Conservation (phyloP, 2,888 invertebrate species). For the Malachius bipustulatus region DNA sequence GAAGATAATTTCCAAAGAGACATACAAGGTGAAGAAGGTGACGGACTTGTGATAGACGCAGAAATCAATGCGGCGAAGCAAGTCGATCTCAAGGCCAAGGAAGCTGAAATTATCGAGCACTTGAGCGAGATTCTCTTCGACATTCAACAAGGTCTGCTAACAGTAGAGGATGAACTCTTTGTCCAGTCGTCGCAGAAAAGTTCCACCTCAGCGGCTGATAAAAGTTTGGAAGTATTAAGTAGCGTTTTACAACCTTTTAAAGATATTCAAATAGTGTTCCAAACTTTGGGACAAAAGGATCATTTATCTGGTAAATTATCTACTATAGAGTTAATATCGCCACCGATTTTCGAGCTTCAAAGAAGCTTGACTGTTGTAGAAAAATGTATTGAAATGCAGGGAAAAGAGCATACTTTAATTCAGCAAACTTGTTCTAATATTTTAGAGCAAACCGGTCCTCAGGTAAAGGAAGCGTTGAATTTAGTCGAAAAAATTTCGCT, state of each 20-base stretch:
- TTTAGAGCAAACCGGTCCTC: constrained; percentile 46
- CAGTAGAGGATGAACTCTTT: constrained; percentile 52
- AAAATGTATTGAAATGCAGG: constrained; percentile 56
- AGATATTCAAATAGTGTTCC: constrained; percentile 51
- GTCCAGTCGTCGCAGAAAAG: constrained; percentile 55
- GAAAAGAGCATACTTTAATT: constrained; percentile 52
- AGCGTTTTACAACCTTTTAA: constrained; percentile 50
- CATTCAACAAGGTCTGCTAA: constrained; percentile 45
- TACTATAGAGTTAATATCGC: constrained; percentile 44
- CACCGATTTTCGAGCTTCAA: constrained; percentile 51
- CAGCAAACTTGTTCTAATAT: constrained; percentile 57
- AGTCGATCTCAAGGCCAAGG: constrained; percentile 31
- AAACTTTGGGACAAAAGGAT: constrained; percentile 38
- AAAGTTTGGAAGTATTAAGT: constrained; percentile 52
- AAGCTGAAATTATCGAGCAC: constrained; percentile 27
- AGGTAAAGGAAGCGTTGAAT: constrained; percentile 44
- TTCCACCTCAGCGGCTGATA: constrained; percentile 51
- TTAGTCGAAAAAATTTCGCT: constrained; percentile 41
- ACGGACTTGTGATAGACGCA: constrained; percentile 43
- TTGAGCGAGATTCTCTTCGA: constrained; percentile 36
- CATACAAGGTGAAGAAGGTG: constrained; percentile 46
- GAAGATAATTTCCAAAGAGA: constrained; percentile 38
- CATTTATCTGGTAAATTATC: constrained; percentile 39
- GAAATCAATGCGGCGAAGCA: constrained; percentile 37
- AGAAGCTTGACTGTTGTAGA: constrained; percentile 53